Conservation (phyloP, 1,140 invertebrate genomes). For the Euwallacea similis region DNA sequence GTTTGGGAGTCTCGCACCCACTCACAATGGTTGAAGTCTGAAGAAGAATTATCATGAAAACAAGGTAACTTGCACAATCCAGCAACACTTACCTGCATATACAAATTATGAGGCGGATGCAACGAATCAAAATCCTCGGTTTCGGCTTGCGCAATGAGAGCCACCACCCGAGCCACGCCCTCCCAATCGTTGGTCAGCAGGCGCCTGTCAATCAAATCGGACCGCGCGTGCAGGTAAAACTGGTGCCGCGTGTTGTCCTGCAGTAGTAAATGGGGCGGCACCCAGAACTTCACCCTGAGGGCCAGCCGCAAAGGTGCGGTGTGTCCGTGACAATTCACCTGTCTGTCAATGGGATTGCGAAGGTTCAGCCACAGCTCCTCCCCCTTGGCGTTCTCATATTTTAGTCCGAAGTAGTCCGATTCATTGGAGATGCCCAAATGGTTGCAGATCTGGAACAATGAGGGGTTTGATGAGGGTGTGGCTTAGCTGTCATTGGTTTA, state of each 20-base stretch:
- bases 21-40: conserved; percentile 43
- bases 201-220: conserved; percentile 72
- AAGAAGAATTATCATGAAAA: conserved; percentile 18
- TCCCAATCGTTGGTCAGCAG: conserved; percentile 68
- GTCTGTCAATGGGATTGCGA: conserved; percentile 76
- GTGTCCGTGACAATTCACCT: conserved; percentile 63
- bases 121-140: conserved; percentile 67
- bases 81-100: conserved; percentile 58
- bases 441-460: conserved; percentile 73
- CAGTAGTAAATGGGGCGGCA: conserved; percentile 81
- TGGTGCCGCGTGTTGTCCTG: conserved; percentile 81
- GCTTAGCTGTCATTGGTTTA: too few species aligned
- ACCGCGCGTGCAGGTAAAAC: conserved; percentile 79
- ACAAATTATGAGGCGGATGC: conserved; percentile 61
- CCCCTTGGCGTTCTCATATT: conserved; percentile 69
- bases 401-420: conserved; percentile 84
- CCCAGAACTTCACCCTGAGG: conserved; percentile 83
- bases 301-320: conserved; percentile 60
- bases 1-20: conserved; percentile 59
- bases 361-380: conserved; percentile 83
- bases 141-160: conserved; percentile 75
- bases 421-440: conserved; percentile 79
- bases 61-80: background rate
- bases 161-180: conserved; percentile 71
- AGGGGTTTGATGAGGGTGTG: background rate